phyloP scores from a whole-genome alignment of 2,797 vertebrate genomes.

The Synanceia verrucosa region DNA sequence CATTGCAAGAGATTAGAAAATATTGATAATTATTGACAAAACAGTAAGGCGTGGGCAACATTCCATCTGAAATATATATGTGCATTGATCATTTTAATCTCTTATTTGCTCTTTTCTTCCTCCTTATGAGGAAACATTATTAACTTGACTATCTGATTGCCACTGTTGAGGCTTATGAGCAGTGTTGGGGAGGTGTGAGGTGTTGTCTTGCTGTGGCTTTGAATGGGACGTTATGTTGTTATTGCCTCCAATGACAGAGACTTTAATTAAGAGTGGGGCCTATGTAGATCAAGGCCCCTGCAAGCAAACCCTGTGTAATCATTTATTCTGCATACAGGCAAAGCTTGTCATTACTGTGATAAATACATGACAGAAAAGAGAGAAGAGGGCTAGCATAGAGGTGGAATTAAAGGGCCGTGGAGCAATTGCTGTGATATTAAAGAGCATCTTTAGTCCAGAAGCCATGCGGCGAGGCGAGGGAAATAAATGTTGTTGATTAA shows the following conservation, averaged over 20 bases:
- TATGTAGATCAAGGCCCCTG: constrained; percentile 58
- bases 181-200: constrained; percentile 18
- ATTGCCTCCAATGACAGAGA: constrained; percentile 75
- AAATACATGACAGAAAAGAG: constrained; percentile 73
- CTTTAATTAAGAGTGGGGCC: constrained; percentile 78
- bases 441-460: constrained; percentile 48
- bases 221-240: constrained; percentile 52
- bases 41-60: constrained; percentile 44
- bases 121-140: constrained; percentile 53
- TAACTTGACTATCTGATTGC: constrained; percentile 71
- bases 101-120: constrained; percentile 49
- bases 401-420: constrained; percentile 42
- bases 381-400: constrained; percentile 30
- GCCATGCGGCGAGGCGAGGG: constrained; percentile 26
- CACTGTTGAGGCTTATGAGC: constrained; percentile 49
- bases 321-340: constrained; percentile 63
- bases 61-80: constrained; percentile 61
- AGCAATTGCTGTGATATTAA: constrained; percentile 63
- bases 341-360: constrained; percentile 72
- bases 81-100: constrained; percentile 60
- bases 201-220: constrained; percentile 39
- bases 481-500: constrained; percentile 67
- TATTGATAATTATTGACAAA: constrained; percentile 78
- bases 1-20: constrained; percentile 73
- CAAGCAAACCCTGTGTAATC: constrained; percentile 53